Evolutionary conservation across 2,797 vertebrate species (phyloP).

Genomic region (Rousettus madagascariensis): DNA sequence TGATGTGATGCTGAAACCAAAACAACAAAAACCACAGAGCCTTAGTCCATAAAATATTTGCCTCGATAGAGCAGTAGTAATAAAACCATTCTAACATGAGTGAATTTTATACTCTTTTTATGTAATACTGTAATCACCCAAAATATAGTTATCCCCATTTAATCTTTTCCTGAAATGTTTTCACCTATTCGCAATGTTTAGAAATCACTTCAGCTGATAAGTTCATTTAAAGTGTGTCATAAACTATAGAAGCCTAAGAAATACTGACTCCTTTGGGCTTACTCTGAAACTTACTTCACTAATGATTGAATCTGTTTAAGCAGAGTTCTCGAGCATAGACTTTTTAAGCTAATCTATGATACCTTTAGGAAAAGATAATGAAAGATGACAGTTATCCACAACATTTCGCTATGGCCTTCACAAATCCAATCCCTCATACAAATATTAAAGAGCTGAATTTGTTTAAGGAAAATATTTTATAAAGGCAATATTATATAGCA

Average conservation of each 20-base stretch:
- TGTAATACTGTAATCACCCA: background rate
- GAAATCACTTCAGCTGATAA: background rate
- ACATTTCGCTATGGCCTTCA: background rate
- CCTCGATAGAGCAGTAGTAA: background rate
- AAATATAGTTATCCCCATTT: background rate
- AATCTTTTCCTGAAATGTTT: background rate
- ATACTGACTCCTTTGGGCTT: background rate
- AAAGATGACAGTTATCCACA: background rate
- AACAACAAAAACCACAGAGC: background rate
- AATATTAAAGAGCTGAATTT: background rate
- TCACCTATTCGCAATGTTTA: background rate
- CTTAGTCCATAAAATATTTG: constrained; percentile 15
- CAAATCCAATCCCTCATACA: background rate
- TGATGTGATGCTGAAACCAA: background rate
- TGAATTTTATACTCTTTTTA: background rate
- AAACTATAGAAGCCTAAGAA: background rate
- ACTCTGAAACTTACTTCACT: background rate
- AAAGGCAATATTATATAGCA: background rate
- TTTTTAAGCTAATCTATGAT: background rate
- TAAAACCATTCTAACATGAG: background rate
- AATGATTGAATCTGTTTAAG: constrained; percentile 21
- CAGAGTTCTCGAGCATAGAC: background rate
- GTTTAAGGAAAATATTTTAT: background rate
- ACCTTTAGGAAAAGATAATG: background rate
- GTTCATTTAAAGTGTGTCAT: background rate